phyloP scores from a whole-genome alignment of 2,113 vertebrate species.

The Syrrhaptes paradoxus region DNA sequence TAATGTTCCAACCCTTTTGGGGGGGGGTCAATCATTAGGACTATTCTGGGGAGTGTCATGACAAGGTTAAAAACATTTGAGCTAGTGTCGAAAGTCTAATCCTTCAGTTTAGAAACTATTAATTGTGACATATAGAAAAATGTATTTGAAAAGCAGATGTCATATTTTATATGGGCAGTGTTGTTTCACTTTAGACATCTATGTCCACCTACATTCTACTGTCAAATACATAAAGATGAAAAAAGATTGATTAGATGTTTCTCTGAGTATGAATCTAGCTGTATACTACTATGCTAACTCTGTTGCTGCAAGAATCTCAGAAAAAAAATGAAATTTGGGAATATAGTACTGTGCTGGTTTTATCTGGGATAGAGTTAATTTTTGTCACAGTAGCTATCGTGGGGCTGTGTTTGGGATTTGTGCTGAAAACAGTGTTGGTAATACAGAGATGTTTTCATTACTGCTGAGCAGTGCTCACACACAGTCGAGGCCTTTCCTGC shows the following conservation, averaged over 20 bases:
- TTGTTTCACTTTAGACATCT: background rate
- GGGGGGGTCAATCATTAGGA: background rate
- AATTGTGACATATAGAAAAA: background rate
- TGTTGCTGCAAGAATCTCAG: background rate
- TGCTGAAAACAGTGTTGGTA: too few species aligned
- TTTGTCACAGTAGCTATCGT: too few species aligned
- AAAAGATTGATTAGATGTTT: background rate
- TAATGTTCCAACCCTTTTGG: rapidly evolving
- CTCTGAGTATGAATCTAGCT: background rate
- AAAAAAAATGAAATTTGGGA: background rate
- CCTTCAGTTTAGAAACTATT: background rate
- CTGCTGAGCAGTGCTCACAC: too few species aligned
- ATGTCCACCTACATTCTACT: background rate
- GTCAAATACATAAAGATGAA: background rate
- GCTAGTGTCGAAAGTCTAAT: background rate
- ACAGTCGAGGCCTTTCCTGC: too few species aligned
- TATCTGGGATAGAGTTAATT: too few species aligned
- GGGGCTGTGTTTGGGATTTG: too few species aligned
- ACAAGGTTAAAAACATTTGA: background rate
- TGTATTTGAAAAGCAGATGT: background rate
- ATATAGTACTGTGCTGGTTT: background rate
- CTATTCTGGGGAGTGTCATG: background rate
- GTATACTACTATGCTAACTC: background rate
- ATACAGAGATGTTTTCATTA: too few species aligned
- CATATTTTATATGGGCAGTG: background rate